phyloP scores from a whole-genome alignment of 2,113 vertebrate genomes.

The Peromyscus maniculatus region DNA sequence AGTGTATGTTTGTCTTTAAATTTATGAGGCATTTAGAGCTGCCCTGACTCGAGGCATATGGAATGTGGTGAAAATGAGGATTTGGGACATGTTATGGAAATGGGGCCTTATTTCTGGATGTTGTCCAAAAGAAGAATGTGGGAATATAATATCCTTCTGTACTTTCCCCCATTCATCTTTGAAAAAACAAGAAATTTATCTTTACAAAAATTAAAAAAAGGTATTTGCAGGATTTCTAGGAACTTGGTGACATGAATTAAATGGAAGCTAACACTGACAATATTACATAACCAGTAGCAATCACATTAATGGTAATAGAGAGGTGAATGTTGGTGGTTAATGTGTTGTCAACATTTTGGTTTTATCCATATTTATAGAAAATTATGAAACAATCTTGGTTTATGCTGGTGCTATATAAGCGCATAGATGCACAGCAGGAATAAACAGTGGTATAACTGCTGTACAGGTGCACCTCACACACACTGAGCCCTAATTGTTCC shows the following conservation, averaged over 20 bases:
- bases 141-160: no score
- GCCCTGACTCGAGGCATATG: background rate
- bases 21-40: background rate
- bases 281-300: background rate
- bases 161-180: background rate
- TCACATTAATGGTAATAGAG: background rate
- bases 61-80: background rate
- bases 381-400: background rate
- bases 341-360: background rate
- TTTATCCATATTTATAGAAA: background rate
- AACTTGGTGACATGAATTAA: background rate
- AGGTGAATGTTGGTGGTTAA: background rate
- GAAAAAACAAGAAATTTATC: background rate
- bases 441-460: accelerated
- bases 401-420: background rate
- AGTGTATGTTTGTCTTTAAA: background rate
- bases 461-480: background rate
- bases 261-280: background rate
- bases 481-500: background rate
- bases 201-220: background rate
- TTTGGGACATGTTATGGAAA: background rate
- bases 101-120: background rate
- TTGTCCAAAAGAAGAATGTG: background rate
- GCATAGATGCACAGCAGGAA: background rate
- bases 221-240: background rate